Evolutionary conservation across 2,797 vertebrate species (phyloP).

Genomic region (Microchirus variegatus): DNA sequence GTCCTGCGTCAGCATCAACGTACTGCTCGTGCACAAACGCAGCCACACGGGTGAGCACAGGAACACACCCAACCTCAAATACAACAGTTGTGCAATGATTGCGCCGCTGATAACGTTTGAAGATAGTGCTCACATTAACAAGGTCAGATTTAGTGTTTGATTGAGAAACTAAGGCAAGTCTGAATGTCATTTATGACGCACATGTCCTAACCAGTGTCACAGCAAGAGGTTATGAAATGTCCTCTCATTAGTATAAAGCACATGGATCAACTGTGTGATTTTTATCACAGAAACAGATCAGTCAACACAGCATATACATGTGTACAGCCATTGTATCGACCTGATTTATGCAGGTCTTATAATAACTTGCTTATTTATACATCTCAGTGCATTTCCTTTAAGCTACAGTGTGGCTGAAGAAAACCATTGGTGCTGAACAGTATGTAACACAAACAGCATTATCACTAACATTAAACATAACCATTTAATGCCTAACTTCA

Average conservation of each 20-base stretch:
- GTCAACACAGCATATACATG: too few relatives aligned
- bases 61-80: constrained; percentile 61
- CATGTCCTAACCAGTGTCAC: constrained; percentile 7
- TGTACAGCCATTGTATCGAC: too few relatives aligned
- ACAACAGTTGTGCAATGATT: constrained; percentile 39
- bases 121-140: constrained; percentile 27
- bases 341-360: neutral
- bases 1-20: constrained; percentile 95
- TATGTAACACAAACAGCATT: too few relatives aligned
- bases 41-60: constrained; percentile 93
- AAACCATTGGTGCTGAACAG: too few relatives aligned
- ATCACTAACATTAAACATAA: too few relatives aligned
- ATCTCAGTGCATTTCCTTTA: neutral
- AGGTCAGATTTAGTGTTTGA: constrained; percentile 16
- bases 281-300: constrained; percentile 24
- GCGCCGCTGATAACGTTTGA: constrained; percentile 12
- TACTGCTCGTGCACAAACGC: constrained; percentile 95
- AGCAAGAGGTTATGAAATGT: constrained; percentile 42
- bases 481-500: too few relatives aligned
- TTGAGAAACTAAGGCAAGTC: constrained; percentile 1
- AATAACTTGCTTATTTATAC: neutral
- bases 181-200: constrained; percentile 29
- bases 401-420: too few relatives aligned
- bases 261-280: constrained; percentile 17
- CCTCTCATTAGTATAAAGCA: constrained; percentile 24